Evolutionary conservation across 1,140 invertebrate species (phyloP).

Genomic region (Drosophila ironensis): DNA sequence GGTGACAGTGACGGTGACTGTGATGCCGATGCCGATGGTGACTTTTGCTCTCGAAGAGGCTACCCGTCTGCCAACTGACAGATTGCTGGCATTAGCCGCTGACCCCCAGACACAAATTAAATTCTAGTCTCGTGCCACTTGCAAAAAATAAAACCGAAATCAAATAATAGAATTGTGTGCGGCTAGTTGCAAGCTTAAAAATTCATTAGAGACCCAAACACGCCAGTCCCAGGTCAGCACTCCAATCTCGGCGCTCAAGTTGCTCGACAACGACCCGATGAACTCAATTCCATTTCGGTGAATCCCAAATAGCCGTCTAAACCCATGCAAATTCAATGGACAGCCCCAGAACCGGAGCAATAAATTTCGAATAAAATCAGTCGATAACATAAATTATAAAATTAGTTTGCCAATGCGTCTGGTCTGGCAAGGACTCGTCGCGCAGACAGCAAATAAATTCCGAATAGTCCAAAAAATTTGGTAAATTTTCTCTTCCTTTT

Average conservation of each 20-base stretch:
- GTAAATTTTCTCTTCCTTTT: constrained; percentile 8
- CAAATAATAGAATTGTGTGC: constrained; percentile 60
- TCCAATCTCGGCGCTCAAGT: constrained; percentile 24
- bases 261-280: not conserved
- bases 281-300: not conserved
- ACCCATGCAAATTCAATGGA: constrained; percentile 18
- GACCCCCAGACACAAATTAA: constrained; percentile 51
- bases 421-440: constrained; percentile 16
- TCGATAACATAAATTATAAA: constrained; percentile 64
- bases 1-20: not conserved
- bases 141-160: constrained; percentile 26
- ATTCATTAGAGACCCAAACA: constrained; percentile 51
- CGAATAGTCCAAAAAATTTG: constrained; percentile 21
- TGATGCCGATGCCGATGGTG: constrained; percentile 19
- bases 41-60: constrained; percentile 36
- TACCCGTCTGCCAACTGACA: constrained; percentile 33
- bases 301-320: constrained; percentile 9
- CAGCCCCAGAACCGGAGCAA: constrained; percentile 15
- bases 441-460: constrained; percentile 41
- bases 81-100: constrained; percentile 46
- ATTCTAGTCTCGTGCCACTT: constrained; percentile 39
- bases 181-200: constrained; percentile 47
- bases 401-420: constrained; percentile 50
- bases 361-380: constrained; percentile 53
- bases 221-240: constrained; percentile 5